These are phyloP conservation scores for Drosophila rufa DNA, from an alignment of 1,140 invertebrate species.

Conservation along the genomic window DNA sequence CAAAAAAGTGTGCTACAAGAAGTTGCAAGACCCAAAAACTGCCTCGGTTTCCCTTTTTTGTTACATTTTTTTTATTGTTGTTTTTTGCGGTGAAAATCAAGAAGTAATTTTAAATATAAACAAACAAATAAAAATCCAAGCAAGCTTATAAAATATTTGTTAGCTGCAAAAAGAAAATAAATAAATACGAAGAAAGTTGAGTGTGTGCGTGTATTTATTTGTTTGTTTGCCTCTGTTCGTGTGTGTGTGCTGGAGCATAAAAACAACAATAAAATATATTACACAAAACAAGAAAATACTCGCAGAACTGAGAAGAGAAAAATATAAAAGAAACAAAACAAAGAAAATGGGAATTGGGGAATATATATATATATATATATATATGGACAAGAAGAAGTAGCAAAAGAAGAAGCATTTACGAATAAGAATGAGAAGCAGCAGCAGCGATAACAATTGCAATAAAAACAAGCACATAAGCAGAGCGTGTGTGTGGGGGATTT, in stretches of 20 bases:
- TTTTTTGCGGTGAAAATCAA: constrained; percentile 17
- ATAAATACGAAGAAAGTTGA: constrained; percentile 31
- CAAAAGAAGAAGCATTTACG: neutral
- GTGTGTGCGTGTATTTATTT: constrained; percentile 27
- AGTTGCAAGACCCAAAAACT: neutral
- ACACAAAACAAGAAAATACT: constrained; percentile 21
- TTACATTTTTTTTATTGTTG: constrained; percentile 43
- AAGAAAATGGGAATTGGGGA: constrained; percentile 24
- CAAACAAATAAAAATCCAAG: constrained; percentile 21
- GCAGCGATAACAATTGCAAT: constrained; percentile 47
- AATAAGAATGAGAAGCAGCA: constrained; percentile 22
- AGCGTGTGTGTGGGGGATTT: constrained; percentile 3
- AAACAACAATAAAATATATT: constrained; percentile 53
- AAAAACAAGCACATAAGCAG: constrained; percentile 44
- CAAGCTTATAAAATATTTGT: constrained; percentile 11
- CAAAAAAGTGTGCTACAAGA: constrained; percentile 36
- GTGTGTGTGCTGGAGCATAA: constrained; percentile 30
- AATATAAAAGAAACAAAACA: constrained; percentile 23
- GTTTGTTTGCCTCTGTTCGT: constrained; percentile 12
- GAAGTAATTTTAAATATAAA: constrained; percentile 9
- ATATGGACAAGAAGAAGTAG: neutral
- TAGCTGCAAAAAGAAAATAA: constrained; percentile 31
- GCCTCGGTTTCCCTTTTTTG: constrained; percentile 27
- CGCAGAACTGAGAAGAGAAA: constrained; percentile 8
- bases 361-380: constrained; percentile 5